A percentile compares a stretch with the other conserved stretches of the same genome.
phyloP scores from a whole-genome alignment of 2,888 invertebrate genomes.

The Volucella inflata region DNA sequence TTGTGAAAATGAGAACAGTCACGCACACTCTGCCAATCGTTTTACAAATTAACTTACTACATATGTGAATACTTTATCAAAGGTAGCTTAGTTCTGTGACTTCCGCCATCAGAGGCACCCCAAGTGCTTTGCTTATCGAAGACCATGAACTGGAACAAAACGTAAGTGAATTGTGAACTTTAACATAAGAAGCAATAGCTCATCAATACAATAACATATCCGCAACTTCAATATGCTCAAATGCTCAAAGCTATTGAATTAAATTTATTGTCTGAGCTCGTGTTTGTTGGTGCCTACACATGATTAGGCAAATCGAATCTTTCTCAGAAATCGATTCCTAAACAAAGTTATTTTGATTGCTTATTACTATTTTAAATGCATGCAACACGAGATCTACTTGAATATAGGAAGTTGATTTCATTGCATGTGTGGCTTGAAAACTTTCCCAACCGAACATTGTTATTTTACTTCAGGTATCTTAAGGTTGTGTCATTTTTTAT shows the following conservation, averaged over 20 bases:
- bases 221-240: neutral
- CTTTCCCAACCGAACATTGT: conserved; percentile 51
- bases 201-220: conserved; percentile 25
- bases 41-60: conserved; percentile 45
- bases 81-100: conserved; percentile 47
- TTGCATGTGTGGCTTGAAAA: conserved; percentile 41
- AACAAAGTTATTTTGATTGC: conserved; percentile 64
- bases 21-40: conserved; percentile 50
- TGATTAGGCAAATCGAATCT: conserved; percentile 10
- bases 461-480: conserved; percentile 1
- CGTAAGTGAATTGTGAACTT: conserved; percentile 64
- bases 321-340: conserved; percentile 57
- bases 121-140: conserved; percentile 17
- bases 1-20: conserved; percentile 56
- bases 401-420: conserved; percentile 19
- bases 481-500: conserved; percentile 36
- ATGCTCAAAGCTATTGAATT: conserved; percentile 14
- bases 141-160: conserved; percentile 57
- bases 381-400: conserved; percentile 67
- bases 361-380: conserved; percentile 59
- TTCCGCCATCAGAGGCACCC: conserved; percentile 44
- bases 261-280: neutral
- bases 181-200: conserved; percentile 27
- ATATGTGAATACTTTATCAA: conserved; percentile 60
- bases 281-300: conserved; percentile 22